A percentile compares a stretch with the other conserved stretches of the same genome.
Conservation (phyloP, 2,113 vertebrate species). For the Syngnathus scovelli region DNA sequence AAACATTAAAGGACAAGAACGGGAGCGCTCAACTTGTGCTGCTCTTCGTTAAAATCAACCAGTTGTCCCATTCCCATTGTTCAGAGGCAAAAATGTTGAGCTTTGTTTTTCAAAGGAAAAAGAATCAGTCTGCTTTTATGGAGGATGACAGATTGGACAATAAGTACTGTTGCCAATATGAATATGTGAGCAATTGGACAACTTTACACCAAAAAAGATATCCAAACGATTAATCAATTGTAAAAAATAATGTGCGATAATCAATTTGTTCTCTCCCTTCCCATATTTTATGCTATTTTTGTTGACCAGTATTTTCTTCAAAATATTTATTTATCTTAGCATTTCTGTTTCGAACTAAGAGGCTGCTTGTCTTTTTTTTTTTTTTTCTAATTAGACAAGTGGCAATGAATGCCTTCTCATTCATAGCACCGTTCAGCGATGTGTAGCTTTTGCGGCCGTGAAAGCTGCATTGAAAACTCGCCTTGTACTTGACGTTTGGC, state of each 20-base stretch:
- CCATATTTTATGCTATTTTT: not conserved
- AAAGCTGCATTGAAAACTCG: constrained; percentile 42
- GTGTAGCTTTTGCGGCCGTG: constrained; percentile 32
- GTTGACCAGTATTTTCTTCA: not conserved
- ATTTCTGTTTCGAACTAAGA: constrained; percentile 7
- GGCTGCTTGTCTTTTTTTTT: constrained; percentile 21
- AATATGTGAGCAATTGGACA: too few species aligned
- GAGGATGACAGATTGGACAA: too few species aligned
- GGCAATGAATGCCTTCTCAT: constrained; percentile 24
- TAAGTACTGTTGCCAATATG: too few species aligned
- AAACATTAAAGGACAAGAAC: not conserved
- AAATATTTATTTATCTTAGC: constrained; percentile 1
- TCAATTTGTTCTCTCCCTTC: too few species aligned
- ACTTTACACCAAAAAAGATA: too few species aligned
- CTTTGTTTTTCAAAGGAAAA: too few species aligned
- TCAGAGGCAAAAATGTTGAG: too few species aligned
- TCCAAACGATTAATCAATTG: too few species aligned
- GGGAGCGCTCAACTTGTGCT: not conserved
- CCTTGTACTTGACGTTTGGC: constrained; percentile 55
- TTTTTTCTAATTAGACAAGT: constrained; percentile 12
- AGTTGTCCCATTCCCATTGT: not conserved
- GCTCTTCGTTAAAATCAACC: not conserved
- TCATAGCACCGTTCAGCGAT: constrained; percentile 33
- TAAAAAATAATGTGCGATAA: too few species aligned
- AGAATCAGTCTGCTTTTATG: too few species aligned